Base-by-base conservation (phyloP, 2,797 vertebrate species). In the Florisuga fusca region DNA sequence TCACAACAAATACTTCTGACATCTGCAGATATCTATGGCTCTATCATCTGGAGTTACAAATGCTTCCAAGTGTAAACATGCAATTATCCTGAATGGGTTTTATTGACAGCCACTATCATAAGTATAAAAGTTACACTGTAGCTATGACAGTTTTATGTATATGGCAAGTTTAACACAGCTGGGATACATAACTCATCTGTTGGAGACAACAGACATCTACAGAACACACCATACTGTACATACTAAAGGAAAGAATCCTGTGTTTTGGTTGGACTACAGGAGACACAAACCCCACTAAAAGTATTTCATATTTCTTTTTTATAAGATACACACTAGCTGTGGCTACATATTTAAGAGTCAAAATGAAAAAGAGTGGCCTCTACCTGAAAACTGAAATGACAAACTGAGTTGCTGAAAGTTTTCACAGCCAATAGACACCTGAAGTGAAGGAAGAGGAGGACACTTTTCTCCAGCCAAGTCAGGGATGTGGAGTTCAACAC, bases 191-290 rank as follows among this genome's bases (percentile, higher is more conserved):
- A 66, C 17, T 7, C 16, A 77, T 8, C 31, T 38, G 11, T 0
- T 48, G 22, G 11, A 76, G 57, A 81, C 31, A 48, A 19, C 12
- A 12, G 6, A 46, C 51, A 68, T 67, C 45, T 41, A 78, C 6
- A 16, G 45, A 33, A 41, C n/a, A 20, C 45, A 46, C 8, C 23
- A 69, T 6, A 61, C 33, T 2, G 1, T 7, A 15, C 2, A 22
- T 1, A 0, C 6, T 2, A 41, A 83, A 1, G 3, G 18, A 81
- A 27, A 83, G 22, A 72, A 84, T 12, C 12, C 22, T 64, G 48
- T 22, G 5, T 1, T 68, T 58, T 57, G 6, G 7, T 3, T 75
- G 50, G 34, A 57, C 10, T 64, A 55, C 26, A 75, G 26, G 29
- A 79, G n/a, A 75, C 7, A 12, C 7, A 78, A 55, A 34, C 3